Evolutionary conservation across 2,888 invertebrate species (phyloP).

Genomic region (Campaea margaritaria): DNA sequence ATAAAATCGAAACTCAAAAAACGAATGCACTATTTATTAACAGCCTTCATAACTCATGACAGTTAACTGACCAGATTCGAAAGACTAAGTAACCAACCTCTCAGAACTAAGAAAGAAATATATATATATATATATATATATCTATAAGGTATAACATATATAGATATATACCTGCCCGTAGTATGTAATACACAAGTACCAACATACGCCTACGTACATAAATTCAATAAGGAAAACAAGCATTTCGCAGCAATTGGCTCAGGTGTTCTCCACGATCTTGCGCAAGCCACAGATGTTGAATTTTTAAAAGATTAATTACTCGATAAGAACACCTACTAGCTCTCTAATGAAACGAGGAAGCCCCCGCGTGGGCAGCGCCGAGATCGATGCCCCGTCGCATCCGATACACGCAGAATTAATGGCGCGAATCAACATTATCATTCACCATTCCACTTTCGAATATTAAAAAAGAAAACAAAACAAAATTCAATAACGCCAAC

Average conservation of each 20-base stretch:
- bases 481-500: slow-evolving; percentile 54
- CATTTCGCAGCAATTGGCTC: slow-evolving; percentile 27
- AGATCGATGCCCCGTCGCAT: slow-evolving; percentile 56
- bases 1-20: no score
- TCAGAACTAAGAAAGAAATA: no score
- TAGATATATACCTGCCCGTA: no score
- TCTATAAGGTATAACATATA: no score
- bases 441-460: slow-evolving; percentile 45
- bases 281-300: slow-evolving; percentile 34
- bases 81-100: no score
- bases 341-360: slow-evolving; percentile 50
- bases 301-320: slow-evolving; percentile 47
- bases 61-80: no score
- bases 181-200: no score
- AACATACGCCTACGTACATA: not conserved
- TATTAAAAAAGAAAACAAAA: slow-evolving; percentile 44
- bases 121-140: no score
- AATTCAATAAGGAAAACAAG: slow-evolving; percentile 8
- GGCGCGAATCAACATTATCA: slow-evolving; percentile 49
- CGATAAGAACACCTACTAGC: slow-evolving; percentile 49
- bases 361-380: slow-evolving; percentile 52
- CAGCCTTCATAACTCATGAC: no score
- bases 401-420: slow-evolving; percentile 61
- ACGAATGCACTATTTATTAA: no score
- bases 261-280: slow-evolving; percentile 29